Base-by-base conservation (phyloP, 2,113 vertebrate genomes). In the Misgurnus anguillicaudatus region DNA sequence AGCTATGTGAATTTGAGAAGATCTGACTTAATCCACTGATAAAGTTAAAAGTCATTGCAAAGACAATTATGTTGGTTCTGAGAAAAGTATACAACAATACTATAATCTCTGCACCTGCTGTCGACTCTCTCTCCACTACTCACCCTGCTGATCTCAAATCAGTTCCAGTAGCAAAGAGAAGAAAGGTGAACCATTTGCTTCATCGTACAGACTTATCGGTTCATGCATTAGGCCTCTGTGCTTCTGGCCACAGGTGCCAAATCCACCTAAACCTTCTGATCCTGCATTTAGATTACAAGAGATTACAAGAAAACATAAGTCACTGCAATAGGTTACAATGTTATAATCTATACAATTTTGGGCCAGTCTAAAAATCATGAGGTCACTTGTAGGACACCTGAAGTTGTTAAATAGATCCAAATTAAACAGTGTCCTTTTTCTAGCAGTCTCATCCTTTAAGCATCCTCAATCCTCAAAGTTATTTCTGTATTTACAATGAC, bases 301-400 rank as follows among this genome's bases (percentile, higher is more conserved):
- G 86, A 87, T 78, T 38, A 78, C 16, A 55, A 83, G 85, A 88
- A 78, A 85, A 67, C 84, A 81, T 48, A 84, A 87, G 80, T 87
- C 83, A 82, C 21, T 64, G 42, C 4, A 6, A 48, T 87, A 80
- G 24, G 69, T 74, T 74, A 31, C 78, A 24, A 42, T 65, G 16
- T 10, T 39, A 17, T 48, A 82, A 62, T 36, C 31, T 47, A 45
- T 61, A 19, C 10, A 36, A 39, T 41, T 63, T 62, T 17, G 60
- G 38, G 38, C 51, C 41, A 31, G 41, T 11, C 16, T 48, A 6
- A 48, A 7, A 24, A 16, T 65, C 17, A n/a, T 36, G 16, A 39
- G 13, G 21, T 14, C 4, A 16, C 11, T 41, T 39, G 36, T 36
- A 14, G 3, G n/a, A 9, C 36, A 55, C 9, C 21, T 10, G 53